Conservation (phyloP, 2,797 vertebrate genomes). For the Micropoecilia bifurca region DNA sequence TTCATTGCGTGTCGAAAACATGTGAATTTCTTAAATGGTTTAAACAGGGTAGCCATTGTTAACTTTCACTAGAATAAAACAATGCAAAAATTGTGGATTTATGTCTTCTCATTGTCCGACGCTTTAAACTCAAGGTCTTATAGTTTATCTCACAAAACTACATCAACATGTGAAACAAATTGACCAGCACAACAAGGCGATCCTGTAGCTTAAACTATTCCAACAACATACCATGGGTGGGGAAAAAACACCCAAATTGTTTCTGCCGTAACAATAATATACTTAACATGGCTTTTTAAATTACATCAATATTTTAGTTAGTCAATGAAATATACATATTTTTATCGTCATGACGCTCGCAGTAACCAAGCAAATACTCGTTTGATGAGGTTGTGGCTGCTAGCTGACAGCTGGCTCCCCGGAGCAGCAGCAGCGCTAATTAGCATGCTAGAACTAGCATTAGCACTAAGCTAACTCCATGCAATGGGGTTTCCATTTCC, state of each 20-base stretch:
- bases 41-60: constrained; percentile 11
- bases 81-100: background rate
- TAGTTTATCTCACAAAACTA: background rate
- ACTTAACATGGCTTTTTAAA: background rate
- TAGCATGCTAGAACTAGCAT: constrained; percentile 54
- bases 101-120: background rate
- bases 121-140: background rate
- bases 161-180: background rate
- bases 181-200: background rate
- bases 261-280: constrained; percentile 3
- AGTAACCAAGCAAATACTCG: constrained; percentile 4
- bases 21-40: constrained; percentile 29
- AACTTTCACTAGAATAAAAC: background rate
- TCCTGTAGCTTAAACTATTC: constrained; percentile 20
- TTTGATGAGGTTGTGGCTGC: constrained; percentile 52
- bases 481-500: constrained; percentile 11
- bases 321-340: background rate
- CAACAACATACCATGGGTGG: constrained; percentile 22
- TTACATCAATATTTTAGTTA: background rate
- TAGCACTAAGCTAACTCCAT: constrained; percentile 32
- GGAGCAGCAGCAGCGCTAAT: constrained; percentile 38
- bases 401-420: constrained; percentile 59
- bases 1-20: constrained; percentile 34
- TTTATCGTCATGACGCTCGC: background rate
- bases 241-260: constrained; percentile 23